Percentiles rank a stretch among this genome's conserved stretches.
Evolutionary conservation across 2,113 vertebrate genomes (phyloP).

Genomic region (Acinonyx jubatus): DNA sequence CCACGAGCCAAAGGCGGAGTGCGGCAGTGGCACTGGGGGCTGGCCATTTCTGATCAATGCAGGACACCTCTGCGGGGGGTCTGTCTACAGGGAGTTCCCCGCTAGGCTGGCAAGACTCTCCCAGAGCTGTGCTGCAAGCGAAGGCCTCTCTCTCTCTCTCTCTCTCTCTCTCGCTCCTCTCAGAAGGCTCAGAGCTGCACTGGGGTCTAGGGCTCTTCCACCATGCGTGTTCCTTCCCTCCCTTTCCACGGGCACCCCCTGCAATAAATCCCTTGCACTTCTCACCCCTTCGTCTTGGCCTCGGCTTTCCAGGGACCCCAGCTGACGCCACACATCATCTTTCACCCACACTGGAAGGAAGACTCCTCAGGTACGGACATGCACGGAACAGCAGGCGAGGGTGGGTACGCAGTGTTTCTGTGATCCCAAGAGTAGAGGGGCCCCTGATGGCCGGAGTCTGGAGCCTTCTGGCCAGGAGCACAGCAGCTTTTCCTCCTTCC

Average conservation of each 20-base stretch:
- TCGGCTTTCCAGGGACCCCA: neutral
- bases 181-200: neutral
- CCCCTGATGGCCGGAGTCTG: neutral
- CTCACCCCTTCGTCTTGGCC: neutral
- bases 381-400: too few species aligned
- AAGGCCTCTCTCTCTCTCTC: too few species aligned
- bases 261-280: too few species aligned
- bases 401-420: neutral
- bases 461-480: neutral
- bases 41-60: neutral
- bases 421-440: neutral
- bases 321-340: rapidly evolving
- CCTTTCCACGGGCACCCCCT: neutral
- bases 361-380: neutral
- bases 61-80: neutral
- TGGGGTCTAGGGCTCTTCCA: neutral
- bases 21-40: rapidly evolving
- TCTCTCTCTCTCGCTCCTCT: neutral
- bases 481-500: neutral
- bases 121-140: neutral
- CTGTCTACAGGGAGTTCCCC: neutral
- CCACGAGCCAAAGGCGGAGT: neutral
- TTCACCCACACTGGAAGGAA: neutral
- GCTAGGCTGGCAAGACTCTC: neutral
- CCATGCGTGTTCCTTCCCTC: neutral